Conservation (phyloP, 2,888 invertebrate species). For the Apamea sordens region DNA sequence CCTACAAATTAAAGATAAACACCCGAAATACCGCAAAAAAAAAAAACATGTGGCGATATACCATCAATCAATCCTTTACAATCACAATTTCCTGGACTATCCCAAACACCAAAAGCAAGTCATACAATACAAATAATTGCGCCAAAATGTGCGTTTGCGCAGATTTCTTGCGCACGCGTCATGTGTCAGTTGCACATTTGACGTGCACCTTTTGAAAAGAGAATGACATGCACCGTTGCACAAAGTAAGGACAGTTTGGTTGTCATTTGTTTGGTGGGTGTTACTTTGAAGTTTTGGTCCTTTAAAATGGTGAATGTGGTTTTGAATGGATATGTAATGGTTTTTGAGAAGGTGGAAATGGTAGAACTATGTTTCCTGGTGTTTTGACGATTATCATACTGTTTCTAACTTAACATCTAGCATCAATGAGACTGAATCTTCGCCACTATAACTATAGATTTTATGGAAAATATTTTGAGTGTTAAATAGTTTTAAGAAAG, state of each 20-base stretch:
- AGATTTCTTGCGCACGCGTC: conserved; percentile 67
- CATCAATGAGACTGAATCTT: background rate
- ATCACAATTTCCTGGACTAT: conserved; percentile 61
- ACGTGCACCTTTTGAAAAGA: conserved; percentile 60
- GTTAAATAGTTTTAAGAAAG: background rate
- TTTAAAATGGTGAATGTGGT: conserved; percentile 60
- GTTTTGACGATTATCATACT: background rate
- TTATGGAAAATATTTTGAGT: background rate
- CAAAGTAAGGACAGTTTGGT: conserved; percentile 61
- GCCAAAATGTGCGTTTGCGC: conserved; percentile 71
- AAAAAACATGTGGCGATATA: conserved; percentile 36
- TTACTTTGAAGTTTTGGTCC: conserved; percentile 39
- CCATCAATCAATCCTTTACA: conserved; percentile 63
- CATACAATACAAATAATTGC: conserved; percentile 61
- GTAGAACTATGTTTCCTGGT: background rate
- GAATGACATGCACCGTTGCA: conserved; percentile 76
- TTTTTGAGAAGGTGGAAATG: background rate
- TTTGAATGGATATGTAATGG: background rate
- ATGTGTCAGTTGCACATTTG: conserved; percentile 76
- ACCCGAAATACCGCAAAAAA: conserved; percentile 23
- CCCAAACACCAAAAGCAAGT: conserved; percentile 27
- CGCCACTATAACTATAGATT: background rate
- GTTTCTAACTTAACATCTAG: too few relatives aligned
- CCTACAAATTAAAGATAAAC: conserved; percentile 41
- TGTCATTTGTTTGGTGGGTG: conserved; percentile 47